Base-by-base conservation (phyloP, 2,797 vertebrate genomes). In the Bucorvus abyssinicus region DNA sequence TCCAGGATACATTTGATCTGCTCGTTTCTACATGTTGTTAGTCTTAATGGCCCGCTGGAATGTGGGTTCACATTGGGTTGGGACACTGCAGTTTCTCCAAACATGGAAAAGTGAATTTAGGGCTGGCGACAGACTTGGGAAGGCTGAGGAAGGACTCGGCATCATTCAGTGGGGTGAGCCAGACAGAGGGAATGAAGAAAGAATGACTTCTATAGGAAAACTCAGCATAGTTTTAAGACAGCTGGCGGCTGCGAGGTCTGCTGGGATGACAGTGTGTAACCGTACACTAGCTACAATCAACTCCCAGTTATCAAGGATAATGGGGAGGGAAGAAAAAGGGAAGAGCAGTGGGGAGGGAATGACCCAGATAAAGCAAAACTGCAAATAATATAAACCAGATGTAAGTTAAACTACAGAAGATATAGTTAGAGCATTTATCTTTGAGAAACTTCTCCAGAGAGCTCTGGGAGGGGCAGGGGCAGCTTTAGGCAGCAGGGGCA, bases 361-460 rank as follows among this genome's bases (percentile, higher is more conserved):
- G 69, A 74, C 52, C 64, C 82, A 94, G 69, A 94, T 70, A 90
- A 71, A 90, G 73, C 73, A 87, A 89, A 81, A 71, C 83, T 84
- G 69, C 65, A 78, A 78, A 88, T 94, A 96, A 95, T 86, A 55
- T 3, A 36, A 94, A 95, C 3, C 93, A 95, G 91, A 94, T 94
- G 89, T 50, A 91, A 93, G 84, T n/a, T 9, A 42, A 90, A 68
- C 21, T 20, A 11, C 42, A 10, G 74, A 76, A 47, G 68, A 45
- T 5, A 12, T 0, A 57, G 44, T 27, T n/a, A 27, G 69, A 86
- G 26, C 60, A 10, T 45, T 91, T 4, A 2, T 60, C 75, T 74
- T 36, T 21, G 68, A 36, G 49, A 74, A 73, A 32, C 36, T 55
- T 40, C 40, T 70, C 16, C 0, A 13, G 29, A 77, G 67, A 52